These are phyloP conservation scores for Himalopsyche anomala DNA, from an alignment of 2,888 invertebrate genomes.

Conservation along the genomic window DNA sequence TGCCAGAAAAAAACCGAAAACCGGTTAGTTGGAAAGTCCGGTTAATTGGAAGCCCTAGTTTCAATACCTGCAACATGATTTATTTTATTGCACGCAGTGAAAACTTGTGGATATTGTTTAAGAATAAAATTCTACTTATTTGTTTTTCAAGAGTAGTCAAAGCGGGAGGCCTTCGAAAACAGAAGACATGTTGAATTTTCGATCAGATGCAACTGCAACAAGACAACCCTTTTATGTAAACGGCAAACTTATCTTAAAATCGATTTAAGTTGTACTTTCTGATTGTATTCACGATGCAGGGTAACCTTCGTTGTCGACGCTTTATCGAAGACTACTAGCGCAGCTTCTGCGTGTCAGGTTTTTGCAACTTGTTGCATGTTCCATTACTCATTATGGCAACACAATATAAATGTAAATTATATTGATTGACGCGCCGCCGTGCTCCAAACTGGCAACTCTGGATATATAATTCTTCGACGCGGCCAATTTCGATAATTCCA, in stretches of 20 bases:
- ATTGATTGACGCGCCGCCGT: not conserved
- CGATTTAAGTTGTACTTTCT: not conserved
- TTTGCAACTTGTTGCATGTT: not conserved
- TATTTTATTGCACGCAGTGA: no score
- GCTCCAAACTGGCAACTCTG: not conserved
- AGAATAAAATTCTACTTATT: no score
- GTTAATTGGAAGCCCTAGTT: no score
- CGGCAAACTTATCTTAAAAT: not conserved
- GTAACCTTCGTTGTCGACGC: not conserved
- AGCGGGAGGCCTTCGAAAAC: no score
- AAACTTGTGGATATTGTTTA: no score
- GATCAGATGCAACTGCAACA: not conserved
- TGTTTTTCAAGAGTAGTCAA: no score
- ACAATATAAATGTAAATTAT: not conserved
- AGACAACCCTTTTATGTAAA: not conserved
- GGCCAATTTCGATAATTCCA: not conserved
- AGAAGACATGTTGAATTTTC: no score
- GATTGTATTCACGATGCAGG: not conserved
- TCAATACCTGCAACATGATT: no score
- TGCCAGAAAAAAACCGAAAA: no score
- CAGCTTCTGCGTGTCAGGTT: not conserved
- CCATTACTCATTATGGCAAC: slow-evolving; percentile 20
- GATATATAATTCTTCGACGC: not conserved
- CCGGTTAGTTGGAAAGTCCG: no score
- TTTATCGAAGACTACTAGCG: not conserved